Evolutionary conservation across 1,140 invertebrate genomes (phyloP), one percentile per base, ranked within the genome.

Genomic region (Pogonomyrmex californicus): DNA sequence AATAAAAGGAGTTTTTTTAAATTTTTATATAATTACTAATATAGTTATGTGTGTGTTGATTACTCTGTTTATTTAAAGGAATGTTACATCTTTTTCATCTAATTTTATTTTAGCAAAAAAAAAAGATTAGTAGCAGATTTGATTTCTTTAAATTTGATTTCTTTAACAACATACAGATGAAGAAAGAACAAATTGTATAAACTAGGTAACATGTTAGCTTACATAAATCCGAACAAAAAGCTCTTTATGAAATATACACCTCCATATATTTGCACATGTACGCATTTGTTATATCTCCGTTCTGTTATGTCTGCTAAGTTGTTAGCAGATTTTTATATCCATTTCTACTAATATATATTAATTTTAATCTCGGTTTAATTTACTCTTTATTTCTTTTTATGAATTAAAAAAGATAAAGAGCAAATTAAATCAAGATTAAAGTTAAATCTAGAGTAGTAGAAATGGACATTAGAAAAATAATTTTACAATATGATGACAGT

Each of bases 201-300:
- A 10, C 17, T 73, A 73, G 12, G 9, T 56, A 71, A 41, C 6
- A 23, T 73, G 6, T 12, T 62, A 75, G 12, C 79, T 83, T 83
- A 60, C 68, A 62, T 73, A 82, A 82, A 82, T 9, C 41, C 44
- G 6, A 49, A 75, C 68, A 83, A 83, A 12, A 75, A 41, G 9
- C 36, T 70, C 44, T 51, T 83, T 73, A 49, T 83, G n/a, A 73
- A 23, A 73, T 23, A 66, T 58, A 36, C 44, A 81, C 58, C 7
- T 71, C n/a, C 38, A 30, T 2, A 66, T 81, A 70, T 71, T 81
- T 58, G 17, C 65, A 56, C 38, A 44, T 54, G 5, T 70, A 56
- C 36, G 56, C 14, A 41, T 23, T 73, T 49, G 17, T 58, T 36
- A 38, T 10, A 36, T 73, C 41, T 82, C 49, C 71, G 44, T 83